phyloP scores from a whole-genome alignment of 1,140 invertebrate species.

The Chymomyza costata region DNA sequence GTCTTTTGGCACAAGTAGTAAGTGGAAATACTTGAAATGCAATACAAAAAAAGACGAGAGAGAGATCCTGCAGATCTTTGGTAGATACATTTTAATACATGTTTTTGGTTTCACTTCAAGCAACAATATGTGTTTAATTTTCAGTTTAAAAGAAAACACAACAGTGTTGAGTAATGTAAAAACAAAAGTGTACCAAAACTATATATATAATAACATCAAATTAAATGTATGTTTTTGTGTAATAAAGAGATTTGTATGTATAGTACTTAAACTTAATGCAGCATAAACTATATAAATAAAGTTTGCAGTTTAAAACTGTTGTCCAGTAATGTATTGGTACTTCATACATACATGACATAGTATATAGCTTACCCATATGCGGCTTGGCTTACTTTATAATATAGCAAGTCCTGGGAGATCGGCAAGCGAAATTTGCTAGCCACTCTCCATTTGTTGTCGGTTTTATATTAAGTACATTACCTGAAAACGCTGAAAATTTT shows the following conservation, averaged over 20 bases:
- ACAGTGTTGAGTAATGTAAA: too few relatives aligned
- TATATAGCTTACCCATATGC: constrained; percentile 38
- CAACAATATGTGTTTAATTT: too few relatives aligned
- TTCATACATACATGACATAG: too few relatives aligned
- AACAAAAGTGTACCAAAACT: constrained; percentile 25
- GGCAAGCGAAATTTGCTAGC: constrained; percentile 14
- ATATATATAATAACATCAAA: constrained; percentile 20
- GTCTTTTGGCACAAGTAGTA: too few relatives aligned
- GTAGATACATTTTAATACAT: too few relatives aligned
- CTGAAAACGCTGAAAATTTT: constrained; percentile 37
- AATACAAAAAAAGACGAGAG: too few relatives aligned
- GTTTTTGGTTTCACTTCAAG: too few relatives aligned
- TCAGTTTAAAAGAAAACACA: too few relatives aligned
- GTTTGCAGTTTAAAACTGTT: too few relatives aligned
- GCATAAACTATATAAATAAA: constrained; percentile 28
- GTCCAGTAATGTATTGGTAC: neutral
- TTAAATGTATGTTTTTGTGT: neutral
- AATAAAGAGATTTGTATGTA: constrained; percentile 22
- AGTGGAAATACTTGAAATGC: too few relatives aligned
- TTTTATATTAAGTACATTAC: too few relatives aligned
- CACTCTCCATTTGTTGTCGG: constrained; percentile 6
- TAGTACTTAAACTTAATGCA: constrained; percentile 36
- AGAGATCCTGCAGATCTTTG: too few relatives aligned
- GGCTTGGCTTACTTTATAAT: constrained; percentile 18
- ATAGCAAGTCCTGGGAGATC: constrained; percentile 13